These are phyloP conservation scores for Torymus tubicola DNA, from an alignment of 2,888 invertebrate species.

Conservation along the genomic window DNA sequence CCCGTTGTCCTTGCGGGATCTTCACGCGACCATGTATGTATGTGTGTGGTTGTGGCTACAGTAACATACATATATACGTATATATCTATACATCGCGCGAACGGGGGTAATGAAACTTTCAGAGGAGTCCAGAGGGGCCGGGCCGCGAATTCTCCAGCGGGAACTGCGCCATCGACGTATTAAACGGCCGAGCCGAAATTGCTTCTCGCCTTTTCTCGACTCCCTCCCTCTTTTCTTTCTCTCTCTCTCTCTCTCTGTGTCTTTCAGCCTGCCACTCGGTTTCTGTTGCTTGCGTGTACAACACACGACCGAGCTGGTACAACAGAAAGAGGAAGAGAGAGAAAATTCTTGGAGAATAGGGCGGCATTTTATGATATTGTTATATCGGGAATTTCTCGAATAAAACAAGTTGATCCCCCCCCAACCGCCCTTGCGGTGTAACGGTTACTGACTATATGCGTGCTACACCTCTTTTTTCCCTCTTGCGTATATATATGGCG, in stretches of 20 bases:
- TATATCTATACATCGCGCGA: background rate
- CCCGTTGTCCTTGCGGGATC: too few species aligned
- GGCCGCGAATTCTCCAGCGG: slow-evolving; percentile 34
- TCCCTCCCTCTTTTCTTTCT: background rate
- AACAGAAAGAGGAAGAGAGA: too few species aligned
- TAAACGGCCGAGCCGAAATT: slow-evolving; percentile 44
- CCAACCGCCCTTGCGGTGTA: background rate
- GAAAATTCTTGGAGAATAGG: background rate
- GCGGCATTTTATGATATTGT: slow-evolving; percentile 34
- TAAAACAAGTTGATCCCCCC: slow-evolving; percentile 38
- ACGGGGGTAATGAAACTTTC: slow-evolving; percentile 40
- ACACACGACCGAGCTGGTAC: too few species aligned
- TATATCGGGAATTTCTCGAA: slow-evolving; percentile 34
- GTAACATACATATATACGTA: background rate
- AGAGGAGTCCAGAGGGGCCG: slow-evolving; percentile 20
- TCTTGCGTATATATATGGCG: too few species aligned
- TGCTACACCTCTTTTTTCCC: background rate
- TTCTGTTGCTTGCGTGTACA: too few species aligned
- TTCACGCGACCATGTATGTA: too few species aligned
- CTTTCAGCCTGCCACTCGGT: background rate
- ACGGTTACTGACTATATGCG: background rate
- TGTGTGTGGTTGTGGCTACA: background rate
- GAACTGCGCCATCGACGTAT: slow-evolving; percentile 42
- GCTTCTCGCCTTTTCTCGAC: slow-evolving; percentile 37
- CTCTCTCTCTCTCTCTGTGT: slow-evolving; percentile 2